Percentiles rank a stretch among this genome's conserved stretches.
These are phyloP conservation scores for Noctilio leporinus DNA, from an alignment of 2,113 vertebrate genomes.

Conservation along the genomic window DNA sequence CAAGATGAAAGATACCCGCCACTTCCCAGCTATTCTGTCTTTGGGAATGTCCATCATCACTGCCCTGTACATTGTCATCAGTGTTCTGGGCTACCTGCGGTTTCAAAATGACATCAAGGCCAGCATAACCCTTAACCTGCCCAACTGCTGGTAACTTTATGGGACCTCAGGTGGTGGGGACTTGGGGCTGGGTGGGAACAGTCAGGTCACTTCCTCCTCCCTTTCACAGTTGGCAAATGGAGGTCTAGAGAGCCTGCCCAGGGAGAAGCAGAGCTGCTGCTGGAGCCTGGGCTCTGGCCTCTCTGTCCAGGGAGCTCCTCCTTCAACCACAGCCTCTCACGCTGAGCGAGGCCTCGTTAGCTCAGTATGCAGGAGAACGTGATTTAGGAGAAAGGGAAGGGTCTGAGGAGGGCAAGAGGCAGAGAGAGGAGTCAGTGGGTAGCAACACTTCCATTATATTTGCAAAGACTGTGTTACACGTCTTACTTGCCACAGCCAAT, in stretches of 20 bases:
- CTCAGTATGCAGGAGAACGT: neutral
- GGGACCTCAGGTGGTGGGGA: neutral
- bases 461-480: neutral
- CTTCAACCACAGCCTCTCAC: neutral
- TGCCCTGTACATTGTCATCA: conserved; percentile 86
- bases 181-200: neutral
- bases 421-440: neutral
- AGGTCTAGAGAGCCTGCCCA: neutral
- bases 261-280: neutral
- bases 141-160: conserved; percentile 93
- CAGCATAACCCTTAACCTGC: conserved; percentile 96
- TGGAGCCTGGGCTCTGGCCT: neutral
- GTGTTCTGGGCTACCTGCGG: conserved; percentile 89
- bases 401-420: neutral
- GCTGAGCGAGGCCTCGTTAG: neutral
- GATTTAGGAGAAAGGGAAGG: neutral
- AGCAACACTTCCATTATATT: neutral
- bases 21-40: conserved; percentile 87
- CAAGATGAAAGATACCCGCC: conserved; percentile 90
- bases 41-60: conserved; percentile 90
- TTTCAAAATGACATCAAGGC: conserved; percentile 85
- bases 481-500: neutral
- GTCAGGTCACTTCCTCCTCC: neutral
- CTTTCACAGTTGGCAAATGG: neutral
- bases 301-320: neutral